A percentile compares a stretch with the other conserved stretches of the same genome.
Evolutionary conservation across 1,140 invertebrate genomes (phyloP).

Genomic region (Chironomus striatipennis): DNA sequence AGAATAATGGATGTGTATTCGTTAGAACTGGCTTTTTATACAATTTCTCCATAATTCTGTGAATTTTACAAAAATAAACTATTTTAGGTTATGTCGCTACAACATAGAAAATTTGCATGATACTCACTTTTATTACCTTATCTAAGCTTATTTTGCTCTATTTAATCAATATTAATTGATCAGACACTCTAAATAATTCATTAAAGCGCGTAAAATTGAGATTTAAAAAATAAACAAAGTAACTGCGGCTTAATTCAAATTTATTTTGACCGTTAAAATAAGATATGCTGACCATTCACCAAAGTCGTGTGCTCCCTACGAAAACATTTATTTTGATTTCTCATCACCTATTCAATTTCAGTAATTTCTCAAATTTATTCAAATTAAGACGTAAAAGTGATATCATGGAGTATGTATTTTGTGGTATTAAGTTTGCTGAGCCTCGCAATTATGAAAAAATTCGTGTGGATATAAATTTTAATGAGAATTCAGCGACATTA

Average conservation of each 20-base stretch:
- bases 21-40: conserved; percentile 31
- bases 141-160: too few species aligned
- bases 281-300: too few species aligned
- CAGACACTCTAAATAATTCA: too few species aligned
- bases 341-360: not conserved
- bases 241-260: too few species aligned
- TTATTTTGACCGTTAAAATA: too few species aligned
- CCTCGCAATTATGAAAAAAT: not conserved
- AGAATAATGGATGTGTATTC: conserved; percentile 35
- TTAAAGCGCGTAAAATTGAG: too few species aligned
- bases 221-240: too few species aligned
- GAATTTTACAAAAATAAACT: not conserved
- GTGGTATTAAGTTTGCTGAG: not conserved
- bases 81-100: not conserved
- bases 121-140: too few species aligned
- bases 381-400: not conserved
- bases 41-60: not conserved
- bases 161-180: too few species aligned
- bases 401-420: not conserved
- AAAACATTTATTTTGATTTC: too few species aligned
- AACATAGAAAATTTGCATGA: not conserved
- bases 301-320: too few species aligned
- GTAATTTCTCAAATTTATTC: not conserved
- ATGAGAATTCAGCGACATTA: not conserved
- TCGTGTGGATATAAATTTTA: not conserved